Percentiles rank a stretch among this genome's conserved stretches.
Conservation (phyloP, 2,888 invertebrate species). For the Acrobasis suavella region DNA sequence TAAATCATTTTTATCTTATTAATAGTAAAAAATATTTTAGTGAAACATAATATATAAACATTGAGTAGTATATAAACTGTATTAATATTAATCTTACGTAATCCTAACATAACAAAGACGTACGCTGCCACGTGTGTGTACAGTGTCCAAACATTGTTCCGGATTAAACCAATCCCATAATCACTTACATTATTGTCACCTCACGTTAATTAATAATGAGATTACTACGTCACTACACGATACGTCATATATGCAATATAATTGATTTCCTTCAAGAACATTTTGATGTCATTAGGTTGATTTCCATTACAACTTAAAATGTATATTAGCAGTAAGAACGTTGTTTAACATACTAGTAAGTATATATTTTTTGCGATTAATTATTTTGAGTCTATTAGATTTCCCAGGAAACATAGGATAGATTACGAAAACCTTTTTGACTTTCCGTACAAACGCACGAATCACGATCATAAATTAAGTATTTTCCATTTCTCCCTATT, state of each 20-base stretch:
- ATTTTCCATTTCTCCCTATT: no score
- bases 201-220: slow-evolving; percentile 11
- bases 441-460: no score
- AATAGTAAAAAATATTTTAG: no score
- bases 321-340: not conserved
- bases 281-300: not conserved
- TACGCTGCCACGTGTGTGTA: not conserved
- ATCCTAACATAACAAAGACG: not conserved
- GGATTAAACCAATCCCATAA: not conserved
- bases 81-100: not conserved
- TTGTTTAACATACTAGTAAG: no score
- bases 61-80: not conserved
- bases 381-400: no score
- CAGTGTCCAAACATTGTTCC: not conserved
- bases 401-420: no score
- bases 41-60: no score
- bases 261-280: slow-evolving; percentile 13
- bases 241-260: not conserved
- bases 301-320: not conserved
- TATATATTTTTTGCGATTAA: no score
- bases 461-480: no score
- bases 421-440: no score
- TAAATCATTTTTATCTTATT: no score
- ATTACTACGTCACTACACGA: not conserved
- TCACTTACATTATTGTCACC: not conserved